phyloP scores from a whole-genome alignment of 2,113 vertebrate genomes.

The Pseudopipra pipra region DNA sequence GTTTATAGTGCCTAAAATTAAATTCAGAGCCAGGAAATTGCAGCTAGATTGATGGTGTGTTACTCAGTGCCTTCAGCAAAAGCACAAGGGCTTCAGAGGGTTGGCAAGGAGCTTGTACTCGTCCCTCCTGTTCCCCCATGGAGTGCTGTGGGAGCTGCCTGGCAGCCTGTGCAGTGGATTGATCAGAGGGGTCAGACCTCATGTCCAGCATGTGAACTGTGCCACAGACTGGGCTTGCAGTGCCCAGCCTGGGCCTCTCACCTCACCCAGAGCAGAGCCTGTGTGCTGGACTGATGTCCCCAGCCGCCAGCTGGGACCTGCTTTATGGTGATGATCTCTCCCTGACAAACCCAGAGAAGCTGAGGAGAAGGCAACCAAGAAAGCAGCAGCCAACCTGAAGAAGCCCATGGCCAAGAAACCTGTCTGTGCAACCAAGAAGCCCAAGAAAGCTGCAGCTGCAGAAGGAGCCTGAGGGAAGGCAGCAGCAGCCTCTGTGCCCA shows the following conservation, averaged over 20 bases:
- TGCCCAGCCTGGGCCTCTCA: neutral
- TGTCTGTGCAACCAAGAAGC: neutral
- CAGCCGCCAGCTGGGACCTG: neutral
- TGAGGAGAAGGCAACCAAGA: neutral
- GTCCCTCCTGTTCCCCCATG: neutral
- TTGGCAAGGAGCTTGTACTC: neutral
- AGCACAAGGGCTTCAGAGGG: neutral
- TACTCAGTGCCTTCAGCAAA: neutral
- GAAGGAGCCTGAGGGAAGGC: neutral
- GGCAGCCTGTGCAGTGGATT: neutral
- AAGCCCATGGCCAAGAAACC: neutral
- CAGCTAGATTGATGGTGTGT: neutral
- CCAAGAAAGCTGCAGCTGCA: neutral
- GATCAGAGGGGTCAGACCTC: neutral
- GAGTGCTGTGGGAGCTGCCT: neutral
- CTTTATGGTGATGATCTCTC: neutral
- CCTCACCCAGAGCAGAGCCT: neutral
- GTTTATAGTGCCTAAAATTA: conserved; percentile 23
- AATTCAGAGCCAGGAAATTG: conserved; percentile 29
- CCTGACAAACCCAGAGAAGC: neutral
- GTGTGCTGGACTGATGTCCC: neutral
- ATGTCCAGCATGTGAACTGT: accelerated
- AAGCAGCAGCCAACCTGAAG: neutral
- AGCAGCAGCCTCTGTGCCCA: neutral
- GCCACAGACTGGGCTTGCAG: neutral